Evolutionary conservation across 2,888 invertebrate genomes (phyloP).

Genomic region (Drosophila dives): DNA sequence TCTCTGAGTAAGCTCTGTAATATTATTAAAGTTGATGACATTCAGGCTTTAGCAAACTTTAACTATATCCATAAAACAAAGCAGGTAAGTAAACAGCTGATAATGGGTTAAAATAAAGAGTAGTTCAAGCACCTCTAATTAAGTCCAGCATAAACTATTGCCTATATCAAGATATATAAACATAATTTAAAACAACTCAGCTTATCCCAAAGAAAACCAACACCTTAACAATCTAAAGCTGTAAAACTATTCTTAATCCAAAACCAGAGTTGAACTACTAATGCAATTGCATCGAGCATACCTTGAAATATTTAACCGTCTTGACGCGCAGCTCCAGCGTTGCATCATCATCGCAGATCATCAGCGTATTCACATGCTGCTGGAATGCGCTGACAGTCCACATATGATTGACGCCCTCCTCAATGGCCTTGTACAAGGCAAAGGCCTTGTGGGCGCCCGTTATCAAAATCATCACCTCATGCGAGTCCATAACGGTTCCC

Average conservation of each 20-base stretch:
- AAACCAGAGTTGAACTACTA: conserved; percentile 5
- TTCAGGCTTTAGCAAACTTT: conserved; percentile 42
- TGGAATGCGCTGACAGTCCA: conserved; percentile 99
- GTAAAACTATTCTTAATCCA: neutral
- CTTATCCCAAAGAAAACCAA: conserved; percentile 5
- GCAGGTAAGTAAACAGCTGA: conserved; percentile 1
- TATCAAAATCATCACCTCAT: conserved; percentile 99
- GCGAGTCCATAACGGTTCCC: conserved; percentile 99
- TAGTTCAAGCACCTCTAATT: neutral
- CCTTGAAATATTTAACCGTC: conserved; percentile 99
- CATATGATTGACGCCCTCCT: conserved; percentile 99
- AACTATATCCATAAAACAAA: conserved; percentile 1
- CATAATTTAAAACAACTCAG: neutral
- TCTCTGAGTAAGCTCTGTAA: conserved; percentile 75
- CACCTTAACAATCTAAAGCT: conserved; percentile 29
- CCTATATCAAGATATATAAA: neutral
- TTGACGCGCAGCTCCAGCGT: conserved; percentile 98
- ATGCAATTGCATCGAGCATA: conserved; percentile 78
- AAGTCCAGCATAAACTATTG: conserved; percentile 5
- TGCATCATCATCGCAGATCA: conserved; percentile 99
- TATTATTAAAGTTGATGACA: conserved; percentile 35
- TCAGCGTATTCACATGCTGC: conserved; percentile 95
- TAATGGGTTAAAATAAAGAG: conserved; percentile 10
- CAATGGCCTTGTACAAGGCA: conserved; percentile 98
- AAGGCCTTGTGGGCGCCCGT: conserved; percentile 98